Evolutionary conservation across 30 jellyfish, hydroid and myxozoan species (phyloP).

Genomic region (Clytia hemisphaerica): DNA sequence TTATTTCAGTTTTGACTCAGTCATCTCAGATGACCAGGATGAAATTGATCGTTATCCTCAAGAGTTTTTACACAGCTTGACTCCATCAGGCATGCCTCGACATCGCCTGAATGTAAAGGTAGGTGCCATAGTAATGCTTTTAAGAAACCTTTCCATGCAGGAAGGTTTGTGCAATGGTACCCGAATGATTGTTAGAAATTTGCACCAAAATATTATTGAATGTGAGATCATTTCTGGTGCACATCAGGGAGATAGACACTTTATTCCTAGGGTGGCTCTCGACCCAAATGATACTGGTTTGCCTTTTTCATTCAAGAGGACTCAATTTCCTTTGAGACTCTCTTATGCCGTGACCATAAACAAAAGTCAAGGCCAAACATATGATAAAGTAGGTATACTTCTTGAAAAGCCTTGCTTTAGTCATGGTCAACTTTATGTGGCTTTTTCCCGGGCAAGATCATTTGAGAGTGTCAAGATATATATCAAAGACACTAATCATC

Average conservation of each 20-base stretch:
- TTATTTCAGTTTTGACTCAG: constrained; percentile 16
- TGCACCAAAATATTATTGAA: neutral
- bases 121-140: constrained; percentile 40
- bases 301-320: constrained; percentile 9
- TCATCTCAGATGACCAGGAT: too few species aligned
- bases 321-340: constrained; percentile 39
- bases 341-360: constrained; percentile 46
- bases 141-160: constrained; percentile 27
- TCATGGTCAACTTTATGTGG: too few species aligned
- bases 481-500: too few species aligned
- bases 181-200: constrained; percentile 17
- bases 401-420: too few species aligned
- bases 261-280: constrained; percentile 28
- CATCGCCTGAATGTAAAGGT: constrained; percentile 42
- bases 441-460: too few species aligned
- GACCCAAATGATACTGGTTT: constrained; percentile 40
- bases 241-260: constrained; percentile 10
- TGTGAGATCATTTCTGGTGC: constrained; percentile 30
- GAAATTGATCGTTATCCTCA: too few species aligned
- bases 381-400: constrained; percentile 28
- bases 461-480: too few species aligned
- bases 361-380: constrained; percentile 48
- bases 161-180: constrained; percentile 41
- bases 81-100: constrained; percentile 51
- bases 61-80: too few species aligned